These are phyloP conservation scores for Argopecten irradians DNA, from an alignment of 1,140 invertebrate species.

Conservation along the genomic window DNA sequence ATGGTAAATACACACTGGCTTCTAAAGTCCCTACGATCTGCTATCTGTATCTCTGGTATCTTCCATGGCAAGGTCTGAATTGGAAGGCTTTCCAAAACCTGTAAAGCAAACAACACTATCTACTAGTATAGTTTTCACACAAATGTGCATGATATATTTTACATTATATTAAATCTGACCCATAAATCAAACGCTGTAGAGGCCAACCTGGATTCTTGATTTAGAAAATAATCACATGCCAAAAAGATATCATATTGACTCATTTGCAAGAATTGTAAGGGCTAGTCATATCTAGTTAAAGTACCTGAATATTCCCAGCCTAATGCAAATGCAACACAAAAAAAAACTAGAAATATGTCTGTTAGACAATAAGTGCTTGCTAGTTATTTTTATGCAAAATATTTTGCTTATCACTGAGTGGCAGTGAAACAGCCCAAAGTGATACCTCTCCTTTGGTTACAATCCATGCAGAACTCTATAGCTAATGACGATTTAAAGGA, in stretches of 20 bases:
- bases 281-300: no score
- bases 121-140: neutral
- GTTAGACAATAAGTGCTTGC: no score
- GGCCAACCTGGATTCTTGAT: neutral
- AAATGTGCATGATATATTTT: neutral
- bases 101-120: slow-evolving; percentile 2
- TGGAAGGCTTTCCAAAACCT: slow-evolving; percentile 81
- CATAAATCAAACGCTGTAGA: neutral
- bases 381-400: no score
- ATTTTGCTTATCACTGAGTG: no score
- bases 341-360: no score
- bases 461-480: no score
- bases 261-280: neutral
- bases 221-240: neutral
- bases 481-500: no score
- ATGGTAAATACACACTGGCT: slow-evolving; percentile 92
- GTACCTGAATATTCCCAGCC: no score
- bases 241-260: neutral
- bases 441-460: no score
- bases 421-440: no score
- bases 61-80: slow-evolving; percentile 77
- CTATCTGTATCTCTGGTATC: slow-evolving; percentile 77
- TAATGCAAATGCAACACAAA: no score
- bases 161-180: neutral
- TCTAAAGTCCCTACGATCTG: slow-evolving; percentile 85